Evolutionary conservation across 2,113 vertebrate genomes (phyloP).

Genomic region (Nothobranchius furzeri): DNA sequence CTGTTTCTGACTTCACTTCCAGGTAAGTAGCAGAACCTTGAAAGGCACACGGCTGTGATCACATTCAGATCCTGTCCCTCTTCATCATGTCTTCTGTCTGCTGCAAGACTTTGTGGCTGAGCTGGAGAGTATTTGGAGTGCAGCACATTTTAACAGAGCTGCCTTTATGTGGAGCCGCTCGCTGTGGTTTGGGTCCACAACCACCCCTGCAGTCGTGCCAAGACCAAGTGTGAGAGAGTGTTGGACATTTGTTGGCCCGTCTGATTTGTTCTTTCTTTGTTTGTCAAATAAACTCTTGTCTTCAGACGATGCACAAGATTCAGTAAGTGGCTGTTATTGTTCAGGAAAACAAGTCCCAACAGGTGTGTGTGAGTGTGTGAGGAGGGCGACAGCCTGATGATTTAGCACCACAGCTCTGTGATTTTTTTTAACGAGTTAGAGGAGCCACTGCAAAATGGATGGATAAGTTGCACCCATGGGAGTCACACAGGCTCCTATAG

Average conservation of each 20-base stretch:
- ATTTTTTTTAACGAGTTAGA: conserved; percentile 70
- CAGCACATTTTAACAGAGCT: conserved; percentile 46
- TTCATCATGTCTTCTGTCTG: conserved; percentile 10
- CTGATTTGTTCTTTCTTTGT: conserved; percentile 35
- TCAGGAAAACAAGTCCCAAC: conserved; percentile 60
- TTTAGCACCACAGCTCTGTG: conserved; percentile 54
- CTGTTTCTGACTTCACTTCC: conserved; percentile 1
- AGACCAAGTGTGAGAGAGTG: conserved; percentile 25
- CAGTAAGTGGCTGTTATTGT: conserved; percentile 66
- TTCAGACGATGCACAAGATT: conserved; percentile 32
- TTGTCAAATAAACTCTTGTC: conserved; percentile 25
- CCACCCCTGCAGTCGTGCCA: conserved; percentile 46
- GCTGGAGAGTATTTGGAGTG: conserved; percentile 35
- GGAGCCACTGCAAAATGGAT: conserved; percentile 44
- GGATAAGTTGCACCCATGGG: conserved; percentile 66
- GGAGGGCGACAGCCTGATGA: conserved; percentile 63
- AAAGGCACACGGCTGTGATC: conserved; percentile 24
- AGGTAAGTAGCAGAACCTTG: conserved; percentile 6
- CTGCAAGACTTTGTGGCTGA: conserved; percentile 21
- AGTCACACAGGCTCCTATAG: conserved; percentile 49
- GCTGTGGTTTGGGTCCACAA: conserved; percentile 37
- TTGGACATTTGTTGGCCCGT: conserved; percentile 18
- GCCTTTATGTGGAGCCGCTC: conserved; percentile 53
- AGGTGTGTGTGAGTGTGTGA: conserved; percentile 68
- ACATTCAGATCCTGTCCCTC: conserved; percentile 2